phyloP scores from a whole-genome alignment of 1,140 invertebrate species.

The Micrasema minimum region DNA sequence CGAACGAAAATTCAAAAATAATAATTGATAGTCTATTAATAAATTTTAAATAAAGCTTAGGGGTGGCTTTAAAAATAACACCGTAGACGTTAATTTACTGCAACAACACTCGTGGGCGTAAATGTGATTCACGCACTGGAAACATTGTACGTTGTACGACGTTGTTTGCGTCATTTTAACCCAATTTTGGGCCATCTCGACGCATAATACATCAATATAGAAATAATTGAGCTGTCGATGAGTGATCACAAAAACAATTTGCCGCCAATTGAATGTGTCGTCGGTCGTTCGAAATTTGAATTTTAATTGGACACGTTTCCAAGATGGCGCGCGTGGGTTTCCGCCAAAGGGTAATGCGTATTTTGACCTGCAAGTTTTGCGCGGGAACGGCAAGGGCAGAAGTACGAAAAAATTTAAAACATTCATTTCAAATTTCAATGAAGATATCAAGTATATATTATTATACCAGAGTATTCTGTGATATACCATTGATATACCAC shows the following conservation, averaged over 20 bases:
- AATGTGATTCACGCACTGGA: background rate
- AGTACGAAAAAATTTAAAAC: too few relatives aligned
- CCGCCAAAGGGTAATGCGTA: background rate
- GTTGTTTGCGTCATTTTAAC: conserved; percentile 3
- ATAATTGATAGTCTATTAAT: too few relatives aligned
- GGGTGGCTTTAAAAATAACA: too few relatives aligned
- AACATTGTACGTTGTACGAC: background rate
- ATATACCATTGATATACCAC: too few relatives aligned
- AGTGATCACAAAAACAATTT: conserved; percentile 26
- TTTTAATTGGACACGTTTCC: conserved; percentile 29
- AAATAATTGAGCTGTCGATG: conserved; percentile 29
- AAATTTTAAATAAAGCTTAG: too few relatives aligned
- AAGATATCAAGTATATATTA: too few relatives aligned
- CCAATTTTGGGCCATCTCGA: background rate
- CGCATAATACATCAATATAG: background rate
- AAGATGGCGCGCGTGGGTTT: conserved; percentile 22
- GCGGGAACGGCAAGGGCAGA: too few relatives aligned
- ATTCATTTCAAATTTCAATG: too few relatives aligned
- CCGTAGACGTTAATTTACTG: too few relatives aligned
- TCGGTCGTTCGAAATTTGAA: conserved; percentile 20
- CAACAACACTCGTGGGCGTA: conserved; percentile 11
- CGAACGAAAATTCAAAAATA: too few relatives aligned
- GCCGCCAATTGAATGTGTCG: conserved; percentile 33
- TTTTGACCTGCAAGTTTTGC: too few relatives aligned
- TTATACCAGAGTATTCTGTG: too few relatives aligned